Evolutionary conservation across 2,888 invertebrate species (phyloP).

Genomic region (Microdon myrmicae): DNA sequence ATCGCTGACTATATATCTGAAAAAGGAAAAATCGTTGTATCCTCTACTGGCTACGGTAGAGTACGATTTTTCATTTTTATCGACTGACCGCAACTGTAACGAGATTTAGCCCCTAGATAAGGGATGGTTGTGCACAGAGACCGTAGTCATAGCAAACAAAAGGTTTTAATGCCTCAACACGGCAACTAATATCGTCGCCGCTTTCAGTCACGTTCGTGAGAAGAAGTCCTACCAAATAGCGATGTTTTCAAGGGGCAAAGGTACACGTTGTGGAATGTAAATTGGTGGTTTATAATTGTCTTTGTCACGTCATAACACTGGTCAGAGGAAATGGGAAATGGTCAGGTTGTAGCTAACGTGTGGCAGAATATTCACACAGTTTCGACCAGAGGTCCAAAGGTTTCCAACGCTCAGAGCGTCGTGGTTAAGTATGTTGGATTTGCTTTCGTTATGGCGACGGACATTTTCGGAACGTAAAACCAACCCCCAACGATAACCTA

Average conservation of each 20-base stretch:
- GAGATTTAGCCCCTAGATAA: slow-evolving; percentile 34
- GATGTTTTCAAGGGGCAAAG: too few species aligned
- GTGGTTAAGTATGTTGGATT: slow-evolving; percentile 25
- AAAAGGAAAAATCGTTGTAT: too few species aligned
- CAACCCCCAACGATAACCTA: background rate
- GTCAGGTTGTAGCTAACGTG: too few species aligned
- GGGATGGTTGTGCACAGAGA: slow-evolving; percentile 38
- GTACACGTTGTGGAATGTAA: slow-evolving; percentile 31
- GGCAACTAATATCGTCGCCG: slow-evolving; percentile 6
- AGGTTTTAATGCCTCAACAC: slow-evolving; percentile 12
- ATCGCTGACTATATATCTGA: too few species aligned
- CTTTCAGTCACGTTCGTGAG: too few species aligned
- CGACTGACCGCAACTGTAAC: slow-evolving; percentile 39
- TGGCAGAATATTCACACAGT: too few species aligned
- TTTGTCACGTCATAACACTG: slow-evolving; percentile 44
- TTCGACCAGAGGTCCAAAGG: too few species aligned
- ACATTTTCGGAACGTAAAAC: slow-evolving; percentile 24
- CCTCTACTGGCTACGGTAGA: slow-evolving; percentile 5
- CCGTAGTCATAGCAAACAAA: background rate
- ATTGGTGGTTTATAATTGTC: slow-evolving; percentile 47
- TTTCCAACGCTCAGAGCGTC: too few species aligned
- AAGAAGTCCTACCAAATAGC: too few species aligned
- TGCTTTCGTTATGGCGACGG: slow-evolving; percentile 33
- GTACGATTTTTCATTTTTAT: slow-evolving; percentile 25
- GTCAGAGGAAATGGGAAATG: slow-evolving; percentile 1